Conservation (phyloP, 1,140 invertebrate genomes). For the Diprion similis region DNA sequence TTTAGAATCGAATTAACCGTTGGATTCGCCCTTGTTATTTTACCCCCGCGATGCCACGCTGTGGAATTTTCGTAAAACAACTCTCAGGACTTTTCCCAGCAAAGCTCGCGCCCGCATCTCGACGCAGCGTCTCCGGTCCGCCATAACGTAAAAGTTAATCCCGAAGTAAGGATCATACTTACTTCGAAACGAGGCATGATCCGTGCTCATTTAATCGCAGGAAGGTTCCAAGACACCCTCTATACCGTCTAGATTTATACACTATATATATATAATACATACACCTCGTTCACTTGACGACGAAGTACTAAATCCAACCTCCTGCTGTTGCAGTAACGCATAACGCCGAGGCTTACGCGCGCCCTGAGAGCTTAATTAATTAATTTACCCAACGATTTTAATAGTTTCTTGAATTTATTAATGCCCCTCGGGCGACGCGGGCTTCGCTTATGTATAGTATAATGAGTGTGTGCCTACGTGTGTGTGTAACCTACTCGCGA, state of each 20-base stretch:
- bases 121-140: too few species aligned
- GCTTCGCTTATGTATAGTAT: too few species aligned
- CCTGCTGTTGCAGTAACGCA: background rate
- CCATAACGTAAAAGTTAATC: too few species aligned
- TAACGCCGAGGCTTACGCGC: background rate
- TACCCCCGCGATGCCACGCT: too few species aligned
- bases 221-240: background rate
- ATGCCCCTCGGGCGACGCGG: background rate
- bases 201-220: background rate
- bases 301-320: background rate
- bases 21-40: too few species aligned
- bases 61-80: too few species aligned
- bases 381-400: constrained; percentile 3
- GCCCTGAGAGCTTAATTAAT: constrained; percentile 1
- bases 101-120: too few species aligned
- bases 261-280: background rate
- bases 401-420: background rate
- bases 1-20: too few species aligned
- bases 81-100: too few species aligned
- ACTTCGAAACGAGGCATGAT: background rate
- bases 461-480: too few species aligned
- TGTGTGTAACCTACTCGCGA: too few species aligned
- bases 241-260: background rate
- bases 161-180: too few species aligned
- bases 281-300: background rate